Evolutionary conservation across 1,140 invertebrate genomes (phyloP), one percentile per base, ranked within the genome.

Genomic region (Drosophila pruinosa): DNA sequence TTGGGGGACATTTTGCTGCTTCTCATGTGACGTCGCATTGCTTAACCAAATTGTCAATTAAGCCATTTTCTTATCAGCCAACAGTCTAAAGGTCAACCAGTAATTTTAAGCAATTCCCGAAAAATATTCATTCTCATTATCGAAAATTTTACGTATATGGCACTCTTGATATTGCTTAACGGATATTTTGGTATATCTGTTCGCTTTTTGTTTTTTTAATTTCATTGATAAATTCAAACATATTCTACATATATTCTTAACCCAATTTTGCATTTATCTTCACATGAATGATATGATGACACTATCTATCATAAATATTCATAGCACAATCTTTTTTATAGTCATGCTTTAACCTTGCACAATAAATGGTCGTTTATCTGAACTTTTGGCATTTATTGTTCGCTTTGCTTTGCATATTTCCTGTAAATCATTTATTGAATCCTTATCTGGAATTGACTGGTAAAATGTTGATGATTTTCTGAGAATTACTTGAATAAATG

Each of bases 21-120:
- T 31, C 47, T 31, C 39, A 34, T 34, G 50, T 64, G 61, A 64
- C 61, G 50, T 64, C 50, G 36, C 47, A 14, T 24, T 39, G 21
- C 14, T 45, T 47, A 36, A 31, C 47, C 47, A 62, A 69, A 62
- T 36, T 53, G 56, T 45, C 57, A 69, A 62, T 69, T 53, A 53
- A 34, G 31, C 45, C 52, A 24, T 6, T 1, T 3, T 36, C 65
- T 69, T 69, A 69, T 69, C 65, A 52, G 12, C 19, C 43, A 31
- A 47, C 48, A 26, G 47, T 31, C 14, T 14, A 47, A 45, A 43
- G 31, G 24, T 65, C 41, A n/a, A 17, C 39, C 21, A 19, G n/a
- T 10, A 43, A 31, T 52, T 45, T 0, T 17, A 50, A 36, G 45
- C 24, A 50, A 12, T 52, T 50, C 47, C n/a, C 22, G 14, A 24